Conservation (phyloP, 2,113 vertebrate species). For the Crotalus horridus region DNA sequence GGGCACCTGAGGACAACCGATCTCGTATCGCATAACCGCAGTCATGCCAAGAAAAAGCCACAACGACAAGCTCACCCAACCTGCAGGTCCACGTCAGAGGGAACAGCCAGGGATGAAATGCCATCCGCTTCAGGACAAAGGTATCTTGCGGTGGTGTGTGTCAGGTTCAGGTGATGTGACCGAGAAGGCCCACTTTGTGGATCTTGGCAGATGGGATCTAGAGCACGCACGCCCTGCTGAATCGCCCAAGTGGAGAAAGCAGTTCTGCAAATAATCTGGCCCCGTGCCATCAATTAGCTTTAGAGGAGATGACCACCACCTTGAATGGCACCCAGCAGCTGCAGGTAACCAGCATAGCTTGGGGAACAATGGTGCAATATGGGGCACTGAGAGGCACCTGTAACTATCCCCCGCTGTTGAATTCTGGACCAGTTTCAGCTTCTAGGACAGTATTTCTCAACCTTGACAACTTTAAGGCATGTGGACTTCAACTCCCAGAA, state of each 20-base stretch:
- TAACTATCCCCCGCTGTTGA: neutral
- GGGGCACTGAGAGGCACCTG: neutral
- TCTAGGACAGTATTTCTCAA: neutral
- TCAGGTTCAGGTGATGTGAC: neutral
- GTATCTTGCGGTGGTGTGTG: neutral
- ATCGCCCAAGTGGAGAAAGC: neutral
- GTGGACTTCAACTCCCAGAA: no score
- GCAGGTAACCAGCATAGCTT: neutral
- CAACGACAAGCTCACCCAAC: neutral
- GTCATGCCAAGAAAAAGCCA: neutral
- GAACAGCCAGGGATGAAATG: neutral
- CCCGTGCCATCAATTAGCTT: neutral
- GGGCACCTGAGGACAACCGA: neutral
- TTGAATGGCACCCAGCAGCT: neutral
- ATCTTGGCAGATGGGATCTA: neutral
- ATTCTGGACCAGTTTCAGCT: neutral
- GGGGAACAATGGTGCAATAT: neutral
- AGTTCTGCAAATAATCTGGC: neutral
- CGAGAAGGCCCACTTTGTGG: neutral
- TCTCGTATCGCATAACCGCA: neutral
- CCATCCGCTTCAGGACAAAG: neutral
- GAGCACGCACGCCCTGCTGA: neutral
- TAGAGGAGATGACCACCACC: neutral
- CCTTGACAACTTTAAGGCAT: no score
- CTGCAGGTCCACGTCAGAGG: neutral